Evolutionary conservation across 2,797 vertebrate genomes (phyloP).

Genomic region (Monodelphis domestica): DNA sequence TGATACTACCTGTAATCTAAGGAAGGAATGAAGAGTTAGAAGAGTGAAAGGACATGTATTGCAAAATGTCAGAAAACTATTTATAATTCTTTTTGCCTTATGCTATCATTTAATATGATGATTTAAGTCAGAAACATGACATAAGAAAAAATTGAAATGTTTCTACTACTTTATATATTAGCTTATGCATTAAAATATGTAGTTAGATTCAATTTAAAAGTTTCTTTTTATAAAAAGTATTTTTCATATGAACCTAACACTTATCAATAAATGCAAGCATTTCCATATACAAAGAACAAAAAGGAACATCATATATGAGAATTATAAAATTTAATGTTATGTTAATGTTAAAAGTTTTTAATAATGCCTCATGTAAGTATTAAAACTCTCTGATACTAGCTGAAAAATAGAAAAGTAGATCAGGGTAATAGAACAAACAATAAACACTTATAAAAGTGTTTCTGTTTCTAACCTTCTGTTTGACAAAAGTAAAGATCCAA

Average conservation of each 20-base stretch:
- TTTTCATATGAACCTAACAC: background rate
- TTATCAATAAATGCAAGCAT: background rate
- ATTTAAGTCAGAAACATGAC: background rate
- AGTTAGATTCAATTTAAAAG: slow-evolving; percentile 33
- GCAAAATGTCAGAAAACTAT: too few relatives aligned
- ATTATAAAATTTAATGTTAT: background rate
- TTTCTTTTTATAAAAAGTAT: background rate
- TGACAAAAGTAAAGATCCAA: too few relatives aligned
- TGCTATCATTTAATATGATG: slow-evolving; percentile 1
- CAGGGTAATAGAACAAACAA: too few relatives aligned
- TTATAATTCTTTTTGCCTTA: slow-evolving; percentile 59
- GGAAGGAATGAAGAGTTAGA: too few relatives aligned
- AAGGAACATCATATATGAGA: background rate
- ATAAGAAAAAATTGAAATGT: slow-evolving; percentile 29
- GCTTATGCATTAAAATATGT: slow-evolving; percentile 18
- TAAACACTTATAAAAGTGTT: too few relatives aligned
- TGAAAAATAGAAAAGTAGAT: too few relatives aligned
- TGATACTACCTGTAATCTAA: too few relatives aligned
- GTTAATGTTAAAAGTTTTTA: background rate
- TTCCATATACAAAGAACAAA: background rate
- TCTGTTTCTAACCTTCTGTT: too few relatives aligned
- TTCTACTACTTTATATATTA: slow-evolving; percentile 11
- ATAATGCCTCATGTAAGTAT: too few relatives aligned
- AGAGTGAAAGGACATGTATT: too few relatives aligned
- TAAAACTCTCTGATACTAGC: too few relatives aligned